Percentiles rank a stretch among this genome's conserved stretches.
Evolutionary conservation across 2,888 invertebrate genomes (phyloP).

Genomic region (Alcis repandata): DNA sequence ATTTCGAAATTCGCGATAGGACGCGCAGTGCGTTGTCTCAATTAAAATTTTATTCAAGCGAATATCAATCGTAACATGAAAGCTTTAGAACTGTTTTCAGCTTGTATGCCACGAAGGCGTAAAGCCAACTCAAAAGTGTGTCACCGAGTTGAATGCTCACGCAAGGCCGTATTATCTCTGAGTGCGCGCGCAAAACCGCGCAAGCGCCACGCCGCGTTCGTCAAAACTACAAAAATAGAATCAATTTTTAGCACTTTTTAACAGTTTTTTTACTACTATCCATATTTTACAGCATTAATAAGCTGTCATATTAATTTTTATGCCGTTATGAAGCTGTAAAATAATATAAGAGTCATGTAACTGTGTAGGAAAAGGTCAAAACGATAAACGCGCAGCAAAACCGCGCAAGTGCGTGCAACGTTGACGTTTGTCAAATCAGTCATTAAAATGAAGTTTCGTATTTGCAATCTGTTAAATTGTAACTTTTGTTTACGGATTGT

Average conservation of each 20-base stretch:
- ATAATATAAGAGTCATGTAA: slow-evolving; percentile 32
- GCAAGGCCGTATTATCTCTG: slow-evolving; percentile 84
- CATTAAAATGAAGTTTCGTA: slow-evolving; percentile 18
- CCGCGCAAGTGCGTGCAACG: slow-evolving; percentile 41
- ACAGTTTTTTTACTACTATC: slow-evolving; percentile 39
- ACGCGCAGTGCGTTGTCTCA: slow-evolving; percentile 69
- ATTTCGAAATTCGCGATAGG: slow-evolving; percentile 76
- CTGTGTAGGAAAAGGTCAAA: slow-evolving; percentile 38
- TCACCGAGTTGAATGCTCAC: slow-evolving; percentile 83
- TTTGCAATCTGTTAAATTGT: slow-evolving; percentile 5
- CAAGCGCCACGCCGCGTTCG: slow-evolving; percentile 67
- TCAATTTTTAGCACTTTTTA: slow-evolving; percentile 41
- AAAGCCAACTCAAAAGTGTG: slow-evolving; percentile 85
- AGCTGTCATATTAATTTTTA: slow-evolving; percentile 19
- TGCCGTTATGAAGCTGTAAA: slow-evolving; percentile 11
- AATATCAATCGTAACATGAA: slow-evolving; percentile 44
- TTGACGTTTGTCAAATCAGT: slow-evolving; percentile 40
- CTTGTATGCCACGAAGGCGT: slow-evolving; percentile 67
- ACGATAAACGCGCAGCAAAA: slow-evolving; percentile 47
- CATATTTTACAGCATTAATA: slow-evolving; percentile 14
- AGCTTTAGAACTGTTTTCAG: slow-evolving; percentile 62
- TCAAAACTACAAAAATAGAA: slow-evolving; percentile 30
- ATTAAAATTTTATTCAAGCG: slow-evolving; percentile 61
- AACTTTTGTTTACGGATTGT: slow-evolving; percentile 2
- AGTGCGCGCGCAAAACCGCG: slow-evolving; percentile 79